Evolutionary conservation across 2,113 vertebrate genomes (phyloP).

Genomic region (Columbina picui): DNA sequence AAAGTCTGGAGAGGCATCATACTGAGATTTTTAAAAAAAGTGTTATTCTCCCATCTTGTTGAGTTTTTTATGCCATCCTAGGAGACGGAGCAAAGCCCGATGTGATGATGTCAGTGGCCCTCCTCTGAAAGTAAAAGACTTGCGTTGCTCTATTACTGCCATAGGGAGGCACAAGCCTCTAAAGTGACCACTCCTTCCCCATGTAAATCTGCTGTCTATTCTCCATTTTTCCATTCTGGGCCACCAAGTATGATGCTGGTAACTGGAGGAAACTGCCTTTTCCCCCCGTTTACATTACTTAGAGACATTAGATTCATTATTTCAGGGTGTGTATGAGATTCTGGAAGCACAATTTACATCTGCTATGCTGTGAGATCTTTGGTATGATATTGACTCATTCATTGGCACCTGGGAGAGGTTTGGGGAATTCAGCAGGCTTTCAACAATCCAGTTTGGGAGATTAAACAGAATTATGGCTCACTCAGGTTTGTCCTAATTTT

Average conservation of each 20-base stretch:
- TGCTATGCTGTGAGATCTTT: slow-evolving; percentile 43
- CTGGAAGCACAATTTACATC: slow-evolving; percentile 44
- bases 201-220: background rate
- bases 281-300: background rate
- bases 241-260: background rate
- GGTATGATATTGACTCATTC: slow-evolving; percentile 60
- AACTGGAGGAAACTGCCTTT: background rate
- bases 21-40: background rate
- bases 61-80: background rate
- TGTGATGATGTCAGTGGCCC: background rate
- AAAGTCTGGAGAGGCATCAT: background rate
- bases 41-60: background rate
- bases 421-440: slow-evolving; percentile 61
- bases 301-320: slow-evolving; percentile 18
- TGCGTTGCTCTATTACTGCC: background rate
- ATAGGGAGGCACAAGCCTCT: background rate
- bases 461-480: slow-evolving; percentile 54
- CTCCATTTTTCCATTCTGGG: background rate
- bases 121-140: background rate
- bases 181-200: background rate
- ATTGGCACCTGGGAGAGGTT: slow-evolving; percentile 52
- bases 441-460: slow-evolving; percentile 42
- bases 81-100: background rate
- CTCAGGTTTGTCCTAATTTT: slow-evolving; percentile 55
- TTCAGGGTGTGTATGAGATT: slow-evolving; percentile 46